These are phyloP conservation scores for Ganaspis brasiliensis DNA, from an alignment of 2,888 invertebrate species.

Conservation along the genomic window DNA sequence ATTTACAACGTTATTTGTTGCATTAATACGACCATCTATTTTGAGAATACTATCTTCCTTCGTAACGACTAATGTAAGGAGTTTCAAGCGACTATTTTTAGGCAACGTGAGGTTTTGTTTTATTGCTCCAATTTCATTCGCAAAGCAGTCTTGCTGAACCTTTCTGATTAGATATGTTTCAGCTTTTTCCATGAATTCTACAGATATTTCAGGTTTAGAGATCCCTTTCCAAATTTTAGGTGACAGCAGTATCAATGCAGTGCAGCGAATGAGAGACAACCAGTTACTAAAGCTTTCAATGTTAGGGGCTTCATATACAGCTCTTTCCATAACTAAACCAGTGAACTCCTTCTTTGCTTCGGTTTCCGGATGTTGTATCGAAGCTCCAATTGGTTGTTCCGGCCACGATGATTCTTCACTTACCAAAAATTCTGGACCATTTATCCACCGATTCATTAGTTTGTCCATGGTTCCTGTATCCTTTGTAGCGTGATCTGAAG, in stretches of 20 bases:
- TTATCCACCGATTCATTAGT: conserved; percentile 45
- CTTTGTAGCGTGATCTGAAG: conserved; percentile 62
- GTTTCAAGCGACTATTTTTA: conserved; percentile 35
- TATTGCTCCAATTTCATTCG: conserved; percentile 16
- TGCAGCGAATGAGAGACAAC: conserved; percentile 32
- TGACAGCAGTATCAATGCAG: conserved; percentile 32
- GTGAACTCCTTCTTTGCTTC: conserved; percentile 7
- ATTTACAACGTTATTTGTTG: conserved; percentile 41
- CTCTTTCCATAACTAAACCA: neutral
- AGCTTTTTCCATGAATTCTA: neutral
- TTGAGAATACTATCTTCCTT: conserved; percentile 33
- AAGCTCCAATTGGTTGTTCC: neutral
- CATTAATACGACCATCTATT: conserved; percentile 30
- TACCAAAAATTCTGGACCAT: conserved; percentile 50
- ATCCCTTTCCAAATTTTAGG: neutral
- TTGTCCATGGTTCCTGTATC: conserved; percentile 19
- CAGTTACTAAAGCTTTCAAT: too few species aligned
- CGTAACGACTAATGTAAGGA: conserved; percentile 38
- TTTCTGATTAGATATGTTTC: conserved; percentile 6
- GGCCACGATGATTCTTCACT: neutral
- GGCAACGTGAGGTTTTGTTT: conserved; percentile 13
- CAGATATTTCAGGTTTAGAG: neutral
- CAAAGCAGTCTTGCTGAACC: conserved; percentile 32
- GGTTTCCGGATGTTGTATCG: neutral
- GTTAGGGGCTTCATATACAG: conserved; percentile 1